Base-by-base conservation (phyloP, 1,140 invertebrate species). In the Eurosta solidaginis region DNA sequence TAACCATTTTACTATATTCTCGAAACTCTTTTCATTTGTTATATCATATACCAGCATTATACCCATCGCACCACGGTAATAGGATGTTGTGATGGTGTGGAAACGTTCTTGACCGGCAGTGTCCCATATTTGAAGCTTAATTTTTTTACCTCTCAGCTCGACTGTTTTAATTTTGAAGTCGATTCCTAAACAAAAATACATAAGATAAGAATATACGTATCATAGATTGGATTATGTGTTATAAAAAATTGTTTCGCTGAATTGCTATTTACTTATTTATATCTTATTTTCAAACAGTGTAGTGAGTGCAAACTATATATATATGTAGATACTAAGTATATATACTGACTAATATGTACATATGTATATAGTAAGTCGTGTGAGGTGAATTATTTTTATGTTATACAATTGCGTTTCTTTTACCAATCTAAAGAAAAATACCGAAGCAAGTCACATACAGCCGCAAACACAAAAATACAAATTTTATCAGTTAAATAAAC, bases 101-200 rank as follows among this genome's bases (percentile, higher is more conserved):
- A 99, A 98, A 85, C 97, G 92, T 88, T 96, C 93, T 89, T 98
- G 97, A 0, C 97, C 97, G 77, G 97, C 97, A 78, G 83, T 83
- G 77, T 85, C 83, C 97, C 97, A 98, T 94, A 98, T 98, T 91
- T 98, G 97, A 87, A 99, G 91, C 91, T 98, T 98, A 79, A 99
- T 98, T 92, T 98, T 98, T 90, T 98, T 98, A 77, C 97, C 97
- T 89, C 96, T 93, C 83, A 98, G 90, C 90, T 98, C 97, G 85
- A 99, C 96, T 84, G 97, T 98, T 91, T 98, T 97, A 85, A 99
- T 98, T 93, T 98, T 99, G 89, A 98, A 99, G 91, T 99, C 97
- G 89, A 98, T 98, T 87, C 97, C 97, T 98, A 89, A n/a, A n/a
- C n/a, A n/a, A 52, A 92, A 92, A 83, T 29, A 49, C 3, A 42